These are phyloP conservation scores for Hippocampus mohnikei DNA, from an alignment of 2,113 vertebrate species.

Conservation along the genomic window DNA sequence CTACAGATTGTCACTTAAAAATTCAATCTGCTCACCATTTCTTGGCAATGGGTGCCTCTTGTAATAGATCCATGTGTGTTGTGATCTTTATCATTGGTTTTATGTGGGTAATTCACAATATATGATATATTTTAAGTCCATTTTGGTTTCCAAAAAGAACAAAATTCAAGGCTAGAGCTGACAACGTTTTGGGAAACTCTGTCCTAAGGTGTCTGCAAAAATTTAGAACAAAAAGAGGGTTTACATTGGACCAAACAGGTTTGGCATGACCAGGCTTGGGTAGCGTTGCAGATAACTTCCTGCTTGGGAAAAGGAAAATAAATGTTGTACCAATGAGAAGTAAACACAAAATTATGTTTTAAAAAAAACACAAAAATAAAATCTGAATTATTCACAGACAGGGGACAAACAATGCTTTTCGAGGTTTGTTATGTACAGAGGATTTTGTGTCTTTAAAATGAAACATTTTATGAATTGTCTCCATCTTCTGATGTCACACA, in stretches of 20 bases:
- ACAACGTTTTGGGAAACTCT: background rate
- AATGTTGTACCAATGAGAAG: background rate
- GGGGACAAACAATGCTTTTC: slow-evolving; percentile 34
- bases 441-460: slow-evolving; percentile 56
- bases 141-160: background rate
- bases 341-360: slow-evolving; percentile 1
- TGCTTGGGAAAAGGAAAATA: slow-evolving; percentile 1
- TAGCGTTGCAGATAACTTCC: slow-evolving; percentile 12
- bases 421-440: slow-evolving; percentile 69
- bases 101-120: background rate
- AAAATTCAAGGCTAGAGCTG: background rate
- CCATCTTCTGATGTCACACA: slow-evolving; percentile 56
- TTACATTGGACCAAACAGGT: slow-evolving; percentile 16
- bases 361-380: slow-evolving; percentile 8
- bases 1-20: background rate
- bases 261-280: slow-evolving; percentile 24
- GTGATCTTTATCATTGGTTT: background rate
- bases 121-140: background rate
- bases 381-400: slow-evolving; percentile 11
- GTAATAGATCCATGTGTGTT: background rate
- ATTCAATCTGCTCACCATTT: background rate
- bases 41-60: background rate
- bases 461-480: slow-evolving; percentile 50
- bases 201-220: slow-evolving; percentile 34
- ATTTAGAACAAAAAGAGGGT: slow-evolving; percentile 21